These are phyloP conservation scores for Corvus moneduloides DNA, from an alignment of 2,113 vertebrate species.

Conservation along the genomic window DNA sequence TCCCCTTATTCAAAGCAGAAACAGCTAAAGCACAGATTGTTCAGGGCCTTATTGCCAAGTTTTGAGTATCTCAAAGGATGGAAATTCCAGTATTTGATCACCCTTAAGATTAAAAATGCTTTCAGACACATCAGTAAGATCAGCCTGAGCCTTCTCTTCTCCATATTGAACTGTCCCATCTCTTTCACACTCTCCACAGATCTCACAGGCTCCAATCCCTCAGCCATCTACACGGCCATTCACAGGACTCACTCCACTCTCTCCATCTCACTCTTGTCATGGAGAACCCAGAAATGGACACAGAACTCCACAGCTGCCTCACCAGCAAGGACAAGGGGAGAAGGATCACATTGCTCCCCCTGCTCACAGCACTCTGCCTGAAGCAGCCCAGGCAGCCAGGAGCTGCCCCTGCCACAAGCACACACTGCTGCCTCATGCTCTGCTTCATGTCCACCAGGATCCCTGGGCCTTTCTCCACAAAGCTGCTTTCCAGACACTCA, in stretches of 20 bases:
- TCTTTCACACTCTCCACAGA: neutral
- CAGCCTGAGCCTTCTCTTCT: neutral
- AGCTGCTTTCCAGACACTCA: neutral
- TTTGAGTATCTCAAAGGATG: neutral
- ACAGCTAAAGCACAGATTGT: neutral
- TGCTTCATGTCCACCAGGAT: neutral
- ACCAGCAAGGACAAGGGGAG: neutral
- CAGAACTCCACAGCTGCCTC: neutral
- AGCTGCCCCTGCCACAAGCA: neutral
- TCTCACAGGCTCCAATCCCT: neutral
- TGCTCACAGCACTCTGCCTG: neutral
- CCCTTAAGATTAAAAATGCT: neutral
- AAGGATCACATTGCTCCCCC: neutral
- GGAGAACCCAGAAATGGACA: neutral
- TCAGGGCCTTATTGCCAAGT: neutral
- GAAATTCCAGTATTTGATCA: neutral
- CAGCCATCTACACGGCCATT: accelerated
- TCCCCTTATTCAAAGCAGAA: neutral
- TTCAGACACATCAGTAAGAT: neutral
- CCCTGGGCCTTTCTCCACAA: neutral
- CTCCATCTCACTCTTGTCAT: neutral
- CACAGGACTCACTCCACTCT: neutral
- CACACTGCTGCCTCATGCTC: accelerated
- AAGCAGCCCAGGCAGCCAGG: neutral
- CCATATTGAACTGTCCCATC: neutral